These are phyloP conservation scores for Hybos culiciformis DNA, from an alignment of 2,888 invertebrate genomes.

Conservation along the genomic window DNA sequence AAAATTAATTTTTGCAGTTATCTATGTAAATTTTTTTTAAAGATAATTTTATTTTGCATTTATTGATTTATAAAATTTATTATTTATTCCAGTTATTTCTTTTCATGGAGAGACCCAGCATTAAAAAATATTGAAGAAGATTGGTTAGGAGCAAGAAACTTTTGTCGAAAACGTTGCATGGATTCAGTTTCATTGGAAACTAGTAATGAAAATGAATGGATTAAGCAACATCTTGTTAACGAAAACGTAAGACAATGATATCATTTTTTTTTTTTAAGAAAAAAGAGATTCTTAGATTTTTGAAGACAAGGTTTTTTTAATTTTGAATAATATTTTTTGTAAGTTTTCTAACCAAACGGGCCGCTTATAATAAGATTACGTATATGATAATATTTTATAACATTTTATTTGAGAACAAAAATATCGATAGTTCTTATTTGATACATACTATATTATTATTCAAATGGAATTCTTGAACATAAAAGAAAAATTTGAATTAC, in stretches of 20 bases:
- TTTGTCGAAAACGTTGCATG: slow-evolving; percentile 80
- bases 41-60: not conserved
- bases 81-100: slow-evolving; percentile 70
- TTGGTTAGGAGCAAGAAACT: slow-evolving; percentile 75
- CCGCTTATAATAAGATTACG: too few relatives aligned
- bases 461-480: too few relatives aligned
- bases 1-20: slow-evolving; percentile 2
- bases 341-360: too few relatives aligned
- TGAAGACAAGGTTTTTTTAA: too few relatives aligned
- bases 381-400: too few relatives aligned
- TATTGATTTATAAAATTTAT: slow-evolving; percentile 7
- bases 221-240: slow-evolving; percentile 62
- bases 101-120: slow-evolving; percentile 71
- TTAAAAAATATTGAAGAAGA: slow-evolving; percentile 63
- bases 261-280: too few relatives aligned
- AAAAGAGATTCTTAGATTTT: too few relatives aligned
- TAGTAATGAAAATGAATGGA: slow-evolving; percentile 74
- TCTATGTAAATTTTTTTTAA: not conserved
- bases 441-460: too few relatives aligned
- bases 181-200: slow-evolving; percentile 77
- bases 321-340: too few relatives aligned
- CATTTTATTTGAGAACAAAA: too few relatives aligned
- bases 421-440: too few relatives aligned
- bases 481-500: too few relatives aligned
- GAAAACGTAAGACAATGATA: slow-evolving; percentile 48